Conservation (phyloP, 1,140 invertebrate genomes). For the Cherax destructor region DNA sequence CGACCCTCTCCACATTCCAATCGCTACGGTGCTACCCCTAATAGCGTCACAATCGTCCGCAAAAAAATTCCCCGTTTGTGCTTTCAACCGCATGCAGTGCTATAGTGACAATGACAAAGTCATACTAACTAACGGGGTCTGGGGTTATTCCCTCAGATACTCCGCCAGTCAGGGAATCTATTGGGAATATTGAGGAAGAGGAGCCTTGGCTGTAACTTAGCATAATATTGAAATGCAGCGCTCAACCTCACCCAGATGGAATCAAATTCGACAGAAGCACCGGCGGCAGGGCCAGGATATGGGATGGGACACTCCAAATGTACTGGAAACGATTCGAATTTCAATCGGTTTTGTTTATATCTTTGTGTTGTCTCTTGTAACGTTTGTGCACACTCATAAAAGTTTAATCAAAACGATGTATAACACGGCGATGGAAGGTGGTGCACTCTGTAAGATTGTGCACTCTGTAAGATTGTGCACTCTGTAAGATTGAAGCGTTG, state of each 20-base stretch:
- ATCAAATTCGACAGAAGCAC: slow-evolving; percentile 51
- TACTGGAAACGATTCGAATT: slow-evolving; percentile 52
- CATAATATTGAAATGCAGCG: slow-evolving; percentile 64
- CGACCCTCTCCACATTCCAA: slow-evolving; percentile 5
- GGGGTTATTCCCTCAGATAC: background rate
- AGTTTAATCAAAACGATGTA: no score
- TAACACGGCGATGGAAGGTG: no score
- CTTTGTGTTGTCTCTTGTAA: background rate
- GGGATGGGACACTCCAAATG: slow-evolving; percentile 32
- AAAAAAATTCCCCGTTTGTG: background rate
- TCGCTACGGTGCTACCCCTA: background rate
- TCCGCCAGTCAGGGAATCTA: slow-evolving; percentile 8
- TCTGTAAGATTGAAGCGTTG: no score
- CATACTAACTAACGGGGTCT: background rate
- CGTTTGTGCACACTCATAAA: no score
- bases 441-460: no score
- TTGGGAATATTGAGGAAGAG: slow-evolving; percentile 44
- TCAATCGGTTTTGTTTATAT: slow-evolving; percentile 42
- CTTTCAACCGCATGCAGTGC: background rate
- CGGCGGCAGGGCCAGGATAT: background rate
- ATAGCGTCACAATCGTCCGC: background rate
- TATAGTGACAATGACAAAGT: background rate
- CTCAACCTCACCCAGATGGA: slow-evolving; percentile 60
- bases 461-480: no score
- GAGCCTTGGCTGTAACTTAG: slow-evolving; percentile 35